Conservation (phyloP, 2,797 vertebrate species). For the Sebastolobus alascanus region DNA sequence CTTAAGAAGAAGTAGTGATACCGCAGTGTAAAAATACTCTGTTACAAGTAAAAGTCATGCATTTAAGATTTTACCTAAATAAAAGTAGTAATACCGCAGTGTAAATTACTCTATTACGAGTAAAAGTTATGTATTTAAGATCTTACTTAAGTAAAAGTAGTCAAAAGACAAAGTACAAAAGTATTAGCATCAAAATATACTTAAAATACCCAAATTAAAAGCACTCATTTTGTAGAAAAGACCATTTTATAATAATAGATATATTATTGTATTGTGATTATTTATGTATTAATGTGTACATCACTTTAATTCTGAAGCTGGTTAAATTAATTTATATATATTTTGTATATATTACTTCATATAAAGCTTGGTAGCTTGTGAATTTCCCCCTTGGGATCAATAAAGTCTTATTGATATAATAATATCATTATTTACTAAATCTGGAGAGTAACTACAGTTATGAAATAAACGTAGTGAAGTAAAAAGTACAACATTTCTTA, state of each 20-base stretch:
- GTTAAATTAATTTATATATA: no score
- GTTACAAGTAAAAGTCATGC: neutral
- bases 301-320: no score
- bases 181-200: no score
- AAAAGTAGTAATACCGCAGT: neutral
- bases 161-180: no score
- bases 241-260: no score
- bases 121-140: neutral
- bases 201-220: no score
- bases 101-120: neutral
- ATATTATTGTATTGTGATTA: no score
- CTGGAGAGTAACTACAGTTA: neutral
- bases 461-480: neutral
- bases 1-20: neutral
- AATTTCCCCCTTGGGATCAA: no score
- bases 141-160: neutral
- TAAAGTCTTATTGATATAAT: neutral
- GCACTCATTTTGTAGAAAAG: no score
- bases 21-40: neutral
- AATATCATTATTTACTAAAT: neutral
- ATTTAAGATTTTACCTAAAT: neutral
- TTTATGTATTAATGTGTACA: no score
- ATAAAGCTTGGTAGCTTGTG: no score
- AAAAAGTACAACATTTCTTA: neutral
- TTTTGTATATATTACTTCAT: no score